These are phyloP conservation scores for Holotrichia oblita DNA, from an alignment of 1,140 invertebrate genomes.

Conservation along the genomic window DNA sequence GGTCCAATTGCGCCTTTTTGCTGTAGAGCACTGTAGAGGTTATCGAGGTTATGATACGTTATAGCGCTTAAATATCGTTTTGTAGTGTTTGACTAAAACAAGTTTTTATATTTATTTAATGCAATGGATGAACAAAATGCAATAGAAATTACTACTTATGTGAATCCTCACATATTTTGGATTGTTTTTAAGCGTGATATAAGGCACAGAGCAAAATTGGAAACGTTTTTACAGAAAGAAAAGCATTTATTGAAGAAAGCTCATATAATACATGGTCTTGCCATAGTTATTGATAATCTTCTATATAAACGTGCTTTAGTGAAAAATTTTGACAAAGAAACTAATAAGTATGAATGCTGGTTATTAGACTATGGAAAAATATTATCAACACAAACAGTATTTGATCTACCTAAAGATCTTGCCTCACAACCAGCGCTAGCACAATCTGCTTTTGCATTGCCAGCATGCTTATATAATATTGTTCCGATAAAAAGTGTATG, in stretches of 20 bases:
- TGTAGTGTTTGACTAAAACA: too few species aligned
- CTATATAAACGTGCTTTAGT: background rate
- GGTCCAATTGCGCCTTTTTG: too few species aligned
- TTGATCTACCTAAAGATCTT: background rate
- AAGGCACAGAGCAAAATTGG: background rate
- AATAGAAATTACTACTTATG: background rate
- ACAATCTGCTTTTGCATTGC: background rate
- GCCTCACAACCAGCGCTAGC: background rate
- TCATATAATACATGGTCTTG: background rate
- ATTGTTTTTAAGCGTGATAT: background rate
- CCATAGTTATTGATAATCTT: background rate
- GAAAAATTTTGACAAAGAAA: background rate
- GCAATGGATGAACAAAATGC: background rate
- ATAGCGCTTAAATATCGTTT: too few species aligned
- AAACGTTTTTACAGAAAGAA: background rate
- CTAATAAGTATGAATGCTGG: background rate
- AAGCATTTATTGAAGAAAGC: background rate
- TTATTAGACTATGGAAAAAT: background rate
- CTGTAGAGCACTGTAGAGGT: too few species aligned
- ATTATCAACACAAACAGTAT: background rate
- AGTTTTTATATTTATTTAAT: background rate
- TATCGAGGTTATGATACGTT: too few species aligned
- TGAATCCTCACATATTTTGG: constrained; percentile 23
- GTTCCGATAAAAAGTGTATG: background rate
- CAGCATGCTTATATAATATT: background rate